Evolutionary conservation across 1,140 invertebrate genomes (phyloP).

Genomic region (Asobara japonica): DNA sequence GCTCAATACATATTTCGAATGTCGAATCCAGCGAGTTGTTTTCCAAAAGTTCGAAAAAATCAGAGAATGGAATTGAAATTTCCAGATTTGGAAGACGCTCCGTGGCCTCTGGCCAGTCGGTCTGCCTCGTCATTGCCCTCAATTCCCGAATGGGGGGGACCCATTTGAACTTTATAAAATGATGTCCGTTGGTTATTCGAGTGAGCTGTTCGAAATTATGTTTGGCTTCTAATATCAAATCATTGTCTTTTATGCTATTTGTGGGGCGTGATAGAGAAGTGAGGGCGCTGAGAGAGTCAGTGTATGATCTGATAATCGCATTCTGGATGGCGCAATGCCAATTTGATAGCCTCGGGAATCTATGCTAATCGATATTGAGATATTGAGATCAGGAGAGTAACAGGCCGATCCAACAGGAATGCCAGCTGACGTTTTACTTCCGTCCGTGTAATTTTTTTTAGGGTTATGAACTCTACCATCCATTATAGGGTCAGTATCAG

Average conservation of each 20-base stretch:
- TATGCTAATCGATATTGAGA: no score
- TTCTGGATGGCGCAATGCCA: no score
- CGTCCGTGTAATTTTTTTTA: no score
- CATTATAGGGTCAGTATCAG: no score
- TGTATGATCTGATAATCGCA: no score
- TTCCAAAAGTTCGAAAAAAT: not conserved
- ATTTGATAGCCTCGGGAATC: no score
- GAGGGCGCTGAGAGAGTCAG: no score
- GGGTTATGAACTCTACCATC: no score
- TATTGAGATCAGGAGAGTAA: no score
- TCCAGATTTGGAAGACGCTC: not conserved
- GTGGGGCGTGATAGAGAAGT: not conserved
- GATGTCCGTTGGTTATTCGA: not conserved
- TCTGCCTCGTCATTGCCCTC: not conserved
- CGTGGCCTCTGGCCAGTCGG: not conserved
- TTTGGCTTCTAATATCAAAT: not conserved
- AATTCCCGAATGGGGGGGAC: not conserved
- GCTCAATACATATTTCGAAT: not conserved
- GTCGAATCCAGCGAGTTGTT: not conserved
- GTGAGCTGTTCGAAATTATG: not conserved
- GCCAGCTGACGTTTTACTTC: no score
- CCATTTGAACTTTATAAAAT: not conserved
- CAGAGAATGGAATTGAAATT: not conserved
- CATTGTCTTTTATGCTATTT: not conserved
- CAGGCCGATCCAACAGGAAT: no score